Evolutionary conservation across 2,797 vertebrate genomes (phyloP), one percentile per base, ranked within the genome.

Genomic region (Enteromius thamalakanensis): DNA sequence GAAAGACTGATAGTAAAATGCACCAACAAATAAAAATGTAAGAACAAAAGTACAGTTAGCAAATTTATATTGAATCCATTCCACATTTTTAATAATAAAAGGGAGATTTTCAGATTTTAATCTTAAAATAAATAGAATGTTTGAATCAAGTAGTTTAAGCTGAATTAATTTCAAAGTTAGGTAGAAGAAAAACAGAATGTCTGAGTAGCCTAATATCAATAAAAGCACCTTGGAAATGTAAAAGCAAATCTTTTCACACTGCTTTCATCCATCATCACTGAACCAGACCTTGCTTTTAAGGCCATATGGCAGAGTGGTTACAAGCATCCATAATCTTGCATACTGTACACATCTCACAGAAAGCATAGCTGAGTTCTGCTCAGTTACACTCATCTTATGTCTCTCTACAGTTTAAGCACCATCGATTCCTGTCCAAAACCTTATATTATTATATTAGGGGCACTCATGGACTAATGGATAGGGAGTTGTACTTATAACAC

Each of bases 201-300:
- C 12, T 23, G 45, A 51, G 29, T 9, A 49, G 23, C 23, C 58
- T 19, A 34, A 53, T 26, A 68, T 79, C 14, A 53, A 37, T 49
- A 51, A 29, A 67, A 76, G 37, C 74, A 76, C 74, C 37, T 74
- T 53, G 70, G 71, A 74, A 49, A 71, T 49, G 34, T 74, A 76
- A 58, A 23, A 40, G 55, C 23, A 26, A 32, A 65, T 17, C 37
- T 47, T 3, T 60, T 23, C 42, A 10, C 58, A 8, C 40, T 21
- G 55, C 75, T 58, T 17, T 77, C 75, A 77, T 77, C 75, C 15
- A 65, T 78, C 76, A 78, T 78, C 23, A 14, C 60, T 78, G 60
- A 49, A 78, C 12, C 60, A 78, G 74, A 26, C 34, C 34, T 76
- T 76, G 19, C 14, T 62, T 62, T 62, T 49, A 34, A 78, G 76